These are phyloP conservation scores for Anorthoa munda DNA, from an alignment of 2,888 invertebrate genomes.

Conservation along the genomic window DNA sequence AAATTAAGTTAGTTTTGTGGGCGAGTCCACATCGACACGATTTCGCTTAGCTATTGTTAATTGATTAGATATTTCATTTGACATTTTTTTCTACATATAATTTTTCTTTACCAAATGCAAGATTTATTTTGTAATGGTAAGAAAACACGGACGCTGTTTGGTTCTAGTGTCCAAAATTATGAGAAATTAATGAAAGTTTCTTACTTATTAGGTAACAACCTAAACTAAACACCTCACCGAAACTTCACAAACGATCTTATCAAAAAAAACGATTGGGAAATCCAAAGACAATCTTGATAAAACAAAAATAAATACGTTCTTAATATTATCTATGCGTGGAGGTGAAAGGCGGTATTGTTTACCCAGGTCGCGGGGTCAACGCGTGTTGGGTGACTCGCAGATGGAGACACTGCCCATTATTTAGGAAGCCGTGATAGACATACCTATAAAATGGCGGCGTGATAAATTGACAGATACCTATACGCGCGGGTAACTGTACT, in stretches of 20 bases:
- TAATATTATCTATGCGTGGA: slow-evolving; percentile 67
- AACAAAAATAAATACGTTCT: slow-evolving; percentile 69
- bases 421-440: slow-evolving; percentile 66
- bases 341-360: slow-evolving; percentile 74
- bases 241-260: slow-evolving; percentile 43
- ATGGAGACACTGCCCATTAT: slow-evolving; percentile 65
- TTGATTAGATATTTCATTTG: background rate
- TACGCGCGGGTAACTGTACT: slow-evolving; percentile 64
- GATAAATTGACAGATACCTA: slow-evolving; percentile 70
- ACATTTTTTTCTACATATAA: background rate
- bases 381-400: slow-evolving; percentile 63
- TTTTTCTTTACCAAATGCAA: too few species aligned
- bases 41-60: background rate
- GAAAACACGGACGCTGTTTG: background rate
- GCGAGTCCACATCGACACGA: background rate
- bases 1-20: slow-evolving; percentile 18
- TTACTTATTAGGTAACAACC: slow-evolving; percentile 16
- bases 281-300: slow-evolving; percentile 65
- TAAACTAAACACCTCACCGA: slow-evolving; percentile 1
- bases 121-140: background rate
- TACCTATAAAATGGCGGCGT: slow-evolving; percentile 60
- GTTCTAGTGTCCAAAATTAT: background rate
- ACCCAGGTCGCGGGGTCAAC: slow-evolving; percentile 68
- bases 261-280: slow-evolving; percentile 60
- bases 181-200: slow-evolving; percentile 7